These are phyloP conservation scores for Perca schrenkii DNA, from an alignment of 2,113 vertebrate genomes.

Conservation along the genomic window DNA sequence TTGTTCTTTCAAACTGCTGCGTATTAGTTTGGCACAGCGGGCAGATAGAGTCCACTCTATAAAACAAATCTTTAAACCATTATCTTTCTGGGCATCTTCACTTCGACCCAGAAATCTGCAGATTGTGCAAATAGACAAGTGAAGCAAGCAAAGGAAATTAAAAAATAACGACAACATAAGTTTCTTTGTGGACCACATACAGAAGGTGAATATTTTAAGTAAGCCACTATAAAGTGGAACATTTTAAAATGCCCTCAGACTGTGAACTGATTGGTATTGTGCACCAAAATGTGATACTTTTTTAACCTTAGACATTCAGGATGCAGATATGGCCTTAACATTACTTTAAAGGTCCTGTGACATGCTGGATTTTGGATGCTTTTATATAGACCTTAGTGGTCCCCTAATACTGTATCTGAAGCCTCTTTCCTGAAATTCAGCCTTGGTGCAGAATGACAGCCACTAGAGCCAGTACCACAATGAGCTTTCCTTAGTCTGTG, in stretches of 20 bases:
- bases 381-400: no score
- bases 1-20: slow-evolving; percentile 67
- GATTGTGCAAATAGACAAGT: slow-evolving; percentile 73
- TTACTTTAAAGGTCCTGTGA: neutral
- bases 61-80: slow-evolving; percentile 67
- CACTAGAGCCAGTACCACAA: no score
- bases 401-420: no score
- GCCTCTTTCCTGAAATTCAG: no score
- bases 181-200: slow-evolving; percentile 54
- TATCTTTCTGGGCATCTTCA: slow-evolving; percentile 76
- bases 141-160: slow-evolving; percentile 48
- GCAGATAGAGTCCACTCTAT: slow-evolving; percentile 72
- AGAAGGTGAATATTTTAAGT: slow-evolving; percentile 59
- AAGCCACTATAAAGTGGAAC: slow-evolving; percentile 36
- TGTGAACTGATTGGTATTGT: neutral
- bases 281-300: neutral
- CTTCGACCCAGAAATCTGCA: slow-evolving; percentile 62
- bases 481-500: no score
- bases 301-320: slow-evolving; percentile 2
- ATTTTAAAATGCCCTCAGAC: slow-evolving; percentile 15
- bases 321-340: slow-evolving; percentile 5
- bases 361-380: no score
- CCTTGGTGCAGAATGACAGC: no score
- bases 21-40: slow-evolving; percentile 65
- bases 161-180: slow-evolving; percentile 56